Evolutionary conservation across 2,797 vertebrate species (phyloP).

Genomic region (Coilia nasus): DNA sequence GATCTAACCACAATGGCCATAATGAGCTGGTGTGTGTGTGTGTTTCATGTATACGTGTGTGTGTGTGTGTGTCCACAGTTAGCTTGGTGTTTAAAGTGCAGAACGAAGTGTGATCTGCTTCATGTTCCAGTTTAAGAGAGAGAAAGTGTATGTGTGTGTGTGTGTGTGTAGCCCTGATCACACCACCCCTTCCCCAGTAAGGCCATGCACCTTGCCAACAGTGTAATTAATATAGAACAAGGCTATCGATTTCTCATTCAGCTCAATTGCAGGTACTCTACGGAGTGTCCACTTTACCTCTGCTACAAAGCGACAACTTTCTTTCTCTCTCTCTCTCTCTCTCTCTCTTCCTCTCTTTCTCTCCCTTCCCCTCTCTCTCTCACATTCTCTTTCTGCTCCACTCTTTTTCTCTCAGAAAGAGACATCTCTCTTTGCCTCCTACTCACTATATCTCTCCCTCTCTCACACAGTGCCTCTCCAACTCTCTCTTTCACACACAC

Average conservation of each 20-base stretch:
- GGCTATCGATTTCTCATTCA: slow-evolving; percentile 64
- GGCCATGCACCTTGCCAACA: slow-evolving; percentile 35
- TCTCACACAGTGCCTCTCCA: no score
- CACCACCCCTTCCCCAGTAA: slow-evolving; percentile 46
- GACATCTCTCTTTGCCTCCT: not conserved
- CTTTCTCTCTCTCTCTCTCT: not conserved
- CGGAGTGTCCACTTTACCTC: slow-evolving; percentile 43
- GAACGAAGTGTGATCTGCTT: slow-evolving; percentile 14
- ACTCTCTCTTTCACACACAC: no score
- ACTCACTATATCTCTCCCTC: not conserved
- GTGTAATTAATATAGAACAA: slow-evolving; percentile 65
- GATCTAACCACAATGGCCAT: slow-evolving; percentile 21
- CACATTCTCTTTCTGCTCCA: not conserved
- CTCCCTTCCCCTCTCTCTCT: not conserved
- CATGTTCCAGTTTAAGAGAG: not conserved
- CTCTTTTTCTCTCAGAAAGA: not conserved
- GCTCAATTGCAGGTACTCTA: slow-evolving; percentile 51
- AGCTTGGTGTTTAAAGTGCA: slow-evolving; percentile 28
- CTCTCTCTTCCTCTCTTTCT: not conserved
- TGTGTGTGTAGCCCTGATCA: slow-evolving; percentile 28
- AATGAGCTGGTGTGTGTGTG: slow-evolving; percentile 43
- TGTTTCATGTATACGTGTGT: no score
- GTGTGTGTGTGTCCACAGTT: no score
- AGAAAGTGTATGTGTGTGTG: no score
- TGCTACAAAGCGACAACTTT: slow-evolving; percentile 48